Evolutionary conservation across 1,140 invertebrate genomes (phyloP).

Genomic region (Rhizoglyphus robini): DNA sequence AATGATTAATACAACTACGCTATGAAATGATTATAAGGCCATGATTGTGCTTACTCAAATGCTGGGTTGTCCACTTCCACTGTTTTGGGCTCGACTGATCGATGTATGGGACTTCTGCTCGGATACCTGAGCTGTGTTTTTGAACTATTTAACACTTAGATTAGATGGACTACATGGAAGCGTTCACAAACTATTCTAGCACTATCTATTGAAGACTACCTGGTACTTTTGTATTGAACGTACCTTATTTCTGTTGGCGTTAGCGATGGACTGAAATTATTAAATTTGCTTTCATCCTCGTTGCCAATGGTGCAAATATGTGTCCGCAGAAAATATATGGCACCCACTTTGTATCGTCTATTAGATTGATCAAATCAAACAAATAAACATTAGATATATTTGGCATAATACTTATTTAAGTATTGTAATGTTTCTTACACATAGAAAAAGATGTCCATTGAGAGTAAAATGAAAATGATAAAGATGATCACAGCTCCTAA

Average conservation of each 20-base stretch:
- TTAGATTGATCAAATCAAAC: not conserved
- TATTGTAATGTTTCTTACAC: not conserved
- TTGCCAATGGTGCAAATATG: conserved; percentile 7
- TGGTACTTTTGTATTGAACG: not conserved
- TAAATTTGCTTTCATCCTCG: conserved; percentile 11
- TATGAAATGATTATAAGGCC: not conserved
- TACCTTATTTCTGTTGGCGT: not conserved
- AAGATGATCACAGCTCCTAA: not conserved
- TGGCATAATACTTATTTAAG: not conserved
- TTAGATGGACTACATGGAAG: not conserved
- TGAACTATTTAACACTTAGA: not conserved
- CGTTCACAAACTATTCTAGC: not conserved
- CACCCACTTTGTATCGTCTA: conserved; percentile 17
- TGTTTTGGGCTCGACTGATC: not conserved
- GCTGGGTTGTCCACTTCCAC: conserved; percentile 11
- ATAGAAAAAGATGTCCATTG: conserved; percentile 9
- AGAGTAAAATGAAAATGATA: not conserved
- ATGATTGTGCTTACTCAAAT: conserved; percentile 1
- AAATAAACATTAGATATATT: not conserved
- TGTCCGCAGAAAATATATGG: conserved; percentile 15
- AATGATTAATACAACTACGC: not conserved
- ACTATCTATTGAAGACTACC: not conserved
- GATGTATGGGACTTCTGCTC: not conserved
- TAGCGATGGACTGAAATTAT: not conserved
- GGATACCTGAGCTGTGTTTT: not conserved